phyloP scores from a whole-genome alignment of 2,888 invertebrate genomes.

The Argyresthia albistria region DNA sequence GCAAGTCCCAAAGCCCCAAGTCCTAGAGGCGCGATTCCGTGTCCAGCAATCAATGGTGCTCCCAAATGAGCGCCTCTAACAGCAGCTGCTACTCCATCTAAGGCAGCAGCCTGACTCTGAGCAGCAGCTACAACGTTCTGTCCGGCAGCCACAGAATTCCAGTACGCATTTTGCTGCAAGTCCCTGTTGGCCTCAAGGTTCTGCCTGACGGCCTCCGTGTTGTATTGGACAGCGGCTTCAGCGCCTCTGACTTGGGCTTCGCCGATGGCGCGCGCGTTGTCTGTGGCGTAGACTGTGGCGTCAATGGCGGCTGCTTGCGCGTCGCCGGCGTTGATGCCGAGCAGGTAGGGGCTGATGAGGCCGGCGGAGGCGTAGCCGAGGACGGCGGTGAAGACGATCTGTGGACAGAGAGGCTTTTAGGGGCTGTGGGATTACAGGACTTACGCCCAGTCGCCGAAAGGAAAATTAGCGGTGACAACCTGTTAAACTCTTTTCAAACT shows the following conservation, averaged over 20 bases:
- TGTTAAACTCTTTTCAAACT: no score
- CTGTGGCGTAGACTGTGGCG: slow-evolving; percentile 43
- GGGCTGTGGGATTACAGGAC: background rate
- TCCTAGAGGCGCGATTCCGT: slow-evolving; percentile 5
- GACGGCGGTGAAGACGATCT: slow-evolving; percentile 62
- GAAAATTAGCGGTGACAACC: no score
- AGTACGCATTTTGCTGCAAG: slow-evolving; percentile 57
- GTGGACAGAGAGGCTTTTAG: slow-evolving; percentile 6
- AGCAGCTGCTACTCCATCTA: slow-evolving; percentile 36
- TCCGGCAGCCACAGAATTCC: slow-evolving; percentile 50
- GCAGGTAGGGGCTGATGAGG: slow-evolving; percentile 38
- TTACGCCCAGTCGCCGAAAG: no score
- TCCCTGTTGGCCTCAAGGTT: slow-evolving; percentile 47
- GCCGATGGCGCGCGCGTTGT: background rate
- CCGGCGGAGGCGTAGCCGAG: slow-evolving; percentile 64
- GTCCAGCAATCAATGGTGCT: slow-evolving; percentile 10
- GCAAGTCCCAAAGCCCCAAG: slow-evolving; percentile 13
- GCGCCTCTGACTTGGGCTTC: slow-evolving; percentile 40
- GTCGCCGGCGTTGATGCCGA: slow-evolving; percentile 54
- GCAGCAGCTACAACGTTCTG: slow-evolving; percentile 59
- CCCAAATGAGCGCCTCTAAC: slow-evolving; percentile 24
- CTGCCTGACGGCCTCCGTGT: slow-evolving; percentile 45
- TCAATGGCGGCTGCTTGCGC: slow-evolving; percentile 60
- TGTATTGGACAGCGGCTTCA: slow-evolving; percentile 47
- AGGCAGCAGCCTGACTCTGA: slow-evolving; percentile 55